These are phyloP conservation scores for Drosophila eugracilis DNA, from an alignment of 1,140 invertebrate species.

Conservation along the genomic window DNA sequence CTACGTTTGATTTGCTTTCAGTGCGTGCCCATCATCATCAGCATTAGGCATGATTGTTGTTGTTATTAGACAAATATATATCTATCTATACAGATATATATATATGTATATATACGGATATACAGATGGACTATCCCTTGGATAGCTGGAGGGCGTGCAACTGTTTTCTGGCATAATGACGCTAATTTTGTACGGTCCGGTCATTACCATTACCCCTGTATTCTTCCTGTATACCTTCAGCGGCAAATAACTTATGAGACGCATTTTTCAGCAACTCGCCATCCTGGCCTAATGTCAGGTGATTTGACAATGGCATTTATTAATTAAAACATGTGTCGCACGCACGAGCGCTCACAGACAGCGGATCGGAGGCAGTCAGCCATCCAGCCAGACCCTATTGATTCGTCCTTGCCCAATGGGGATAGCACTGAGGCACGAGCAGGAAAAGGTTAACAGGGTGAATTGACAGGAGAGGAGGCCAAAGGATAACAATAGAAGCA, in stretches of 20 bases:
- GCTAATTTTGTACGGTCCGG: slow-evolving; percentile 63
- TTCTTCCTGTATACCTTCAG: slow-evolving; percentile 3
- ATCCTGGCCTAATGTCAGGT: slow-evolving; percentile 60
- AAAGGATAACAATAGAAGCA: slow-evolving; percentile 10
- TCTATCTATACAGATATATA: background rate
- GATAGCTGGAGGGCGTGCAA: slow-evolving; percentile 35
- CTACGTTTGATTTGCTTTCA: slow-evolving; percentile 67
- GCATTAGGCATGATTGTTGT: slow-evolving; percentile 72
- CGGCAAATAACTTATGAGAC: slow-evolving; percentile 63
- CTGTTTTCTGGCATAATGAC: slow-evolving; percentile 71
- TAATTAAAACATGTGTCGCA: slow-evolving; percentile 80
- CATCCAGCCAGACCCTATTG: slow-evolving; percentile 50
- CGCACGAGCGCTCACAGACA: slow-evolving; percentile 49
- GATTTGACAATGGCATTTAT: slow-evolving; percentile 82
- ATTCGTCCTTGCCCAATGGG: slow-evolving; percentile 62
- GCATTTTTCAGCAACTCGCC: slow-evolving; percentile 65
- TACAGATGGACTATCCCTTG: no score
- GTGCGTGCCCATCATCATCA: slow-evolving; percentile 80
- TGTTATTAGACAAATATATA: slow-evolving; percentile 65
- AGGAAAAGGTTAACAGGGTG: slow-evolving; percentile 5
- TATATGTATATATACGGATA: background rate
- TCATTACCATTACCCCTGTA: slow-evolving; percentile 1
- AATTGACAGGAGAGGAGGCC: background rate
- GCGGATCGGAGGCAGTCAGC: slow-evolving; percentile 7
- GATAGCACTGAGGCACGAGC: slow-evolving; percentile 10